Conservation (phyloP, 2,888 invertebrate species). For the Flexamia atlantica region DNA sequence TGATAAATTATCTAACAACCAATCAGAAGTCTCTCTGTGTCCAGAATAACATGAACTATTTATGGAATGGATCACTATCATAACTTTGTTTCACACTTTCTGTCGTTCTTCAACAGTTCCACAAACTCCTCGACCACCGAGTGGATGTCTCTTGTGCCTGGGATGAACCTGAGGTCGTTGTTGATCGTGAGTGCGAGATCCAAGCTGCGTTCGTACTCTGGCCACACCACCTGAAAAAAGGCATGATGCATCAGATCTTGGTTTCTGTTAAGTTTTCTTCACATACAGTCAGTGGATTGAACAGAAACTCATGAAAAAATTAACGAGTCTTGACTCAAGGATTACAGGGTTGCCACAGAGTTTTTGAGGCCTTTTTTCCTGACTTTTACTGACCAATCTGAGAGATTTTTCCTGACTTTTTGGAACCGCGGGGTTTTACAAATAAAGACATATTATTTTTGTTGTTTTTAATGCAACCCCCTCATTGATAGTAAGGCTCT, state of each 20-base stretch:
- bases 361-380: too few relatives aligned
- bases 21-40: too few relatives aligned
- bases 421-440: too few relatives aligned
- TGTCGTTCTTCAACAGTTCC: not conserved
- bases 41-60: too few relatives aligned
- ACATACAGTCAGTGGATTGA: not conserved
- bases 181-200: slow-evolving; percentile 19
- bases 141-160: slow-evolving; percentile 28
- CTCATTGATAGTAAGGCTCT: not conserved
- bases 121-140: slow-evolving; percentile 16
- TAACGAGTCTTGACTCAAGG: not conserved
- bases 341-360: too few relatives aligned
- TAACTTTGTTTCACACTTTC: not conserved
- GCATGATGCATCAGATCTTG: too few relatives aligned
- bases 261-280: not conserved
- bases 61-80: too few relatives aligned
- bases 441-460: too few relatives aligned
- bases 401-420: too few relatives aligned
- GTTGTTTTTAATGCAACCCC: too few relatives aligned
- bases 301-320: not conserved
- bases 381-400: too few relatives aligned
- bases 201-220: slow-evolving; percentile 31
- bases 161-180: not conserved
- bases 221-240: slow-evolving; percentile 53
- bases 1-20: too few relatives aligned